Percentiles rank a stretch among this genome's conserved stretches.
Evolutionary conservation across 1,140 invertebrate genomes (phyloP).

Genomic region (Frieseomelitta varia): DNA sequence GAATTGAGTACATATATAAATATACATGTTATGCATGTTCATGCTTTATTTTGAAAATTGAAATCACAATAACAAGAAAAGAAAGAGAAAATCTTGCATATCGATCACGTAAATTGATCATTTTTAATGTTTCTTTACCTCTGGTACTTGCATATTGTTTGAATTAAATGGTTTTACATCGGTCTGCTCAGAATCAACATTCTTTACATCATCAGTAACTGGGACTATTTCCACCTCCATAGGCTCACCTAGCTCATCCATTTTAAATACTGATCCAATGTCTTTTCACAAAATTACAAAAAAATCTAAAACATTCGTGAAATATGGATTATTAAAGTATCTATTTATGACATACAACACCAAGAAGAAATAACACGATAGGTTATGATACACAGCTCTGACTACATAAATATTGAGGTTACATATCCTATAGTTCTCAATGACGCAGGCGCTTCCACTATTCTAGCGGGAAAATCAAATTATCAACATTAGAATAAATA

Average conservation of each 20-base stretch:
- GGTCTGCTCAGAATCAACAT: conserved; percentile 17
- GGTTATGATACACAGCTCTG: conserved; percentile 41
- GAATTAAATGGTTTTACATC: conserved; percentile 4
- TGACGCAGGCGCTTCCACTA: background rate
- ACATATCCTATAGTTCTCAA: background rate
- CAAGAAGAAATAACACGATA: conserved; percentile 22
- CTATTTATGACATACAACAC: conserved; percentile 21
- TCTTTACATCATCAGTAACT: conserved; percentile 18
- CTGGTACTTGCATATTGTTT: background rate
- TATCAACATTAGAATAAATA: background rate
- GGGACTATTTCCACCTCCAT: conserved; percentile 55
- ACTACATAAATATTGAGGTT: conserved; percentile 36
- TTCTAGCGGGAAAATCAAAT: background rate
- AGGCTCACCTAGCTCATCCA: conserved; percentile 47
- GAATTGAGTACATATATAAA: background rate
- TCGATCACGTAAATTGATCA: background rate
- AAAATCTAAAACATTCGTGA: conserved; percentile 1
- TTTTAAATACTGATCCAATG: background rate
- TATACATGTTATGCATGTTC: background rate
- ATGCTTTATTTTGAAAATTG: background rate
- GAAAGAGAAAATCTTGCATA: background rate
- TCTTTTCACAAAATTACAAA: background rate
- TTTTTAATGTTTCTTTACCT: conserved; percentile 15
- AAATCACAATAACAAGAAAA: background rate
- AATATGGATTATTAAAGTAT: background rate